Conservation (phyloP, 2,113 vertebrate species). For the Phrynosoma blainvillii region DNA sequence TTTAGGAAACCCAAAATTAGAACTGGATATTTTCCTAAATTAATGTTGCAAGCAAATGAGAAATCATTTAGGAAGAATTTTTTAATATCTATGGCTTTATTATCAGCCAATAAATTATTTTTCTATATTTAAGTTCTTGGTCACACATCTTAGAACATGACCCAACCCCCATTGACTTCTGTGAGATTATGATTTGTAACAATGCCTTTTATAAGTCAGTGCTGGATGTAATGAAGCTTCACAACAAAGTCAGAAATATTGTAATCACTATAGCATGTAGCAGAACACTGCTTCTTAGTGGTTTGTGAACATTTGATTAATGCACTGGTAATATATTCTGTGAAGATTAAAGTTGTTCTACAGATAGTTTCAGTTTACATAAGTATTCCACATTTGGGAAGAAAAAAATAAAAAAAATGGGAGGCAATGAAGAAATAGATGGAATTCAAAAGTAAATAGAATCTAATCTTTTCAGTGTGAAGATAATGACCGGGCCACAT, state of each 20-base stretch:
- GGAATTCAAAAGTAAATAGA: constrained; percentile 6
- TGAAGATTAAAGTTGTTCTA: background rate
- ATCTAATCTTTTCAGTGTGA: background rate
- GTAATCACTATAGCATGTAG: background rate
- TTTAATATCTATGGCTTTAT: background rate
- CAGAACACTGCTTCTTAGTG: background rate
- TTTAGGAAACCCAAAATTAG: background rate
- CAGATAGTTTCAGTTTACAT: background rate
- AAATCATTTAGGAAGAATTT: background rate
- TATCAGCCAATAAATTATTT: background rate
- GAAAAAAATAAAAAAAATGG: background rate
- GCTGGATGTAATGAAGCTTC: background rate
- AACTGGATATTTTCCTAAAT: background rate
- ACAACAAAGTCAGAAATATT: accelerated
- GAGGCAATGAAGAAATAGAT: background rate
- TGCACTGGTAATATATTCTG: background rate
- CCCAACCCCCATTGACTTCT: background rate
- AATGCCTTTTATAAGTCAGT: background rate
- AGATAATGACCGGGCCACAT: constrained; percentile 4
- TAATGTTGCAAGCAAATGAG: background rate
- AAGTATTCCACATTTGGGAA: background rate
- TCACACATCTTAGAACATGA: background rate
- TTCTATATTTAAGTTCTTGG: background rate
- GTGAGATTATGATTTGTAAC: background rate
- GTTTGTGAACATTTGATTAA: background rate